A percentile compares a stretch with the other conserved stretches of the same genome.
Conservation (phyloP, 2,113 vertebrate genomes). For the Hemiscyllium ocellatum region DNA sequence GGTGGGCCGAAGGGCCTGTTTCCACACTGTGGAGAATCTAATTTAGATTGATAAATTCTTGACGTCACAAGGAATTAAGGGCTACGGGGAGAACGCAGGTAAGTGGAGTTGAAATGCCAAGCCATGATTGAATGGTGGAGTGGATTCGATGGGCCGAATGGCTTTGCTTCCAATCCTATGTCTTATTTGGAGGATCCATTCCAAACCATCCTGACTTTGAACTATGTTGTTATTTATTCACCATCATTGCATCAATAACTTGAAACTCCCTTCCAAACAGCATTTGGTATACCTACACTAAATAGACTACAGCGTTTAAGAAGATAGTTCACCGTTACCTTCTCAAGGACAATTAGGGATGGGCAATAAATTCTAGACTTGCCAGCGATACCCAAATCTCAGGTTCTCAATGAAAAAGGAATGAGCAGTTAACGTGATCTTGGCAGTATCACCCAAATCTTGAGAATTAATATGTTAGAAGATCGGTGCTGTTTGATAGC, state of each 20-base stretch:
- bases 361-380: neutral
- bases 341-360: neutral
- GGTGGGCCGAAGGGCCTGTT: too few relatives aligned
- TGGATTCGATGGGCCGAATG: too few relatives aligned
- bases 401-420: too few relatives aligned
- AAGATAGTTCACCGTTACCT: neutral
- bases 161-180: too few relatives aligned
- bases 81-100: too few relatives aligned
- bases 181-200: neutral
- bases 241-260: neutral
- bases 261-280: neutral
- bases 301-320: neutral
- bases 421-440: neutral
- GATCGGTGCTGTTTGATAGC: neutral
- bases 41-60: too few relatives aligned
- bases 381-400: neutral
- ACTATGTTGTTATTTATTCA: neutral
- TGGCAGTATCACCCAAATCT: neutral
- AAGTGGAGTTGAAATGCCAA: too few relatives aligned
- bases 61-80: too few relatives aligned
- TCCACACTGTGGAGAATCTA: too few relatives aligned
- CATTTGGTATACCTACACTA: neutral
- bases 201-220: neutral
- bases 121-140: too few relatives aligned
- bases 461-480: neutral